Evolutionary conservation across 2,113 vertebrate genomes (phyloP), one percentile per base, ranked within the genome.

Genomic region (Oenanthe melanoleuca): DNA sequence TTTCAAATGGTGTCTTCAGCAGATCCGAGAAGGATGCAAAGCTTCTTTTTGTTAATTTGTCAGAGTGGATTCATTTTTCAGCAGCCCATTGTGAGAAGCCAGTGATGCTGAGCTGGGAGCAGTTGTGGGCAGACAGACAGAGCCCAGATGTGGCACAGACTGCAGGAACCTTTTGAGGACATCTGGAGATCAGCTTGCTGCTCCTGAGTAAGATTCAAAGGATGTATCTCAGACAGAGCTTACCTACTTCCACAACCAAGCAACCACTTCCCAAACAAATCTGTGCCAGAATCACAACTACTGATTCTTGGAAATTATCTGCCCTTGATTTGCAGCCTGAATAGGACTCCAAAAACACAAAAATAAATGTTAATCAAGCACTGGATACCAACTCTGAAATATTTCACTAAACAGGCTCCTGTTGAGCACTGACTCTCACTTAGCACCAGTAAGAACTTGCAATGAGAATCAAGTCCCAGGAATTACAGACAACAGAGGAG

Each of bases 11-110:
- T 71, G 89, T 87, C 91, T 96, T 77, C 77, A 84, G 42, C 2
- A 84, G 77, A 61, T 47, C 88, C 86, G 89, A 92, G 89, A 95
- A 80, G 45, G 53, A 63, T 92, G 92, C 80, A 95, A 93, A 89
- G 69, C 20, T 91, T 94, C 86, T 92, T 96, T 93, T 64, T 86
- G 67, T 81, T 95, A 91, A 96, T 93, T 97, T 96, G 94, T 96
- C 96, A 95, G 83, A 94, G 82, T 60, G 86, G 94, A 97, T 97
- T 97, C 91, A 80, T 92, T 93, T 96, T 96, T 97, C 94, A 95
- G 65, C 95, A 96, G 83, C 64, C 70, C 71, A 47, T 88, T 84
- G 86, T 78, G 69, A 81, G 71, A 86, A 89, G 59, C 17, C 49
- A 53, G 84, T 12, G 80, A 74, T 80, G 52, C 73, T 31, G 80